Evolutionary conservation across 2,113 vertebrate species (phyloP), one percentile per base, ranked within the genome.

Genomic region (Dipodomys stephensi): DNA sequence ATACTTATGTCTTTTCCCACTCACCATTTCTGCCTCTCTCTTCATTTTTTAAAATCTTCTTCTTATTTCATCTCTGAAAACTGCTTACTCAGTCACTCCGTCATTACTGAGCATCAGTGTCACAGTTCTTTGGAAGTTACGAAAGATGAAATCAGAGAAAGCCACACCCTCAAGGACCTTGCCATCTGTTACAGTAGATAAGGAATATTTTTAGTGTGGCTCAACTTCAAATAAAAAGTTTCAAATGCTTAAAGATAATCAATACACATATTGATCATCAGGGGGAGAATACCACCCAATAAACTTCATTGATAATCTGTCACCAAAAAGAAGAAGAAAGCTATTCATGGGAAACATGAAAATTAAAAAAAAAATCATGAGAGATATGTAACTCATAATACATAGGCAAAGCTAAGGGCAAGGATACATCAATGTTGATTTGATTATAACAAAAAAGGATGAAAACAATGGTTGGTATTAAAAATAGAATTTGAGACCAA

Each of bases 141-240:
- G 78, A 1, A 13, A 60, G 23, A 88, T 82, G 8, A 84, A 79
- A 78, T 68, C 85, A 46, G 46, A 73, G 44, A 7, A 86, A 80
- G 2, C 4, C 49, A 77, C 76, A 39, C 28, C 23, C 32, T 86
- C 4, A 20, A 91, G 32, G 10, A 74, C 35, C 46, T 82, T 85
- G 7, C 13, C 60, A 28, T 74, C 10, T 30, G 68, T 39, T 60
- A 72, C 12, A 15, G 7, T 64, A 74, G 28, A 23, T 44, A 27
- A 88, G 10, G 4, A 2, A 25, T 68, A 49, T 74, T 13, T 46
- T 23, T 39, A 85, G 2, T 10, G 32, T 19, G 74, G 27, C n/a
- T 87, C 2, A 82, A 76, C 44, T 82, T 91, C 72, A 88, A 87
- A 69, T 23, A 64, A 68, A 87, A 78, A 72, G 39, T 72, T 44